Conservation (phyloP, 2,888 invertebrate genomes). For the Campoletis raptor region DNA sequence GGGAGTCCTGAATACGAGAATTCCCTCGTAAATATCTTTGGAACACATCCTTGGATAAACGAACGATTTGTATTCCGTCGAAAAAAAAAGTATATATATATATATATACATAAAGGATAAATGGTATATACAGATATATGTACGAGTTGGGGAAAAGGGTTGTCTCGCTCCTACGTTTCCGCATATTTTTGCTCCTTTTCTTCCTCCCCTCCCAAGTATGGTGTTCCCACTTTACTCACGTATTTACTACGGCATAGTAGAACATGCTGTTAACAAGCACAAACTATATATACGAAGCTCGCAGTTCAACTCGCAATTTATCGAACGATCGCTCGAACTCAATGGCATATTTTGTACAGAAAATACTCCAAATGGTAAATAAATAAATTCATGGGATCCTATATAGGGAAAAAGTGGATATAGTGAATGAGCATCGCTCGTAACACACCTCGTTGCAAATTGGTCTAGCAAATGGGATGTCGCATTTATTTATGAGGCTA, state of each 20-base stretch:
- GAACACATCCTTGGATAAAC: slow-evolving; percentile 62
- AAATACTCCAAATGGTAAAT: slow-evolving; percentile 56
- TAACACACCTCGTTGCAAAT: slow-evolving; percentile 62
- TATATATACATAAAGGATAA: slow-evolving; percentile 13
- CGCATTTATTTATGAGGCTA: neutral
- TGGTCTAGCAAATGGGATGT: slow-evolving; percentile 45
- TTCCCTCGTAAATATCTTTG: slow-evolving; percentile 63
- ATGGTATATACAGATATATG: neutral
- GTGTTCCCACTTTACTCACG: slow-evolving; percentile 49
- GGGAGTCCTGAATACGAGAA: slow-evolving; percentile 11
- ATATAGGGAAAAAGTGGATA: slow-evolving; percentile 15
- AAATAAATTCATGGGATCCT: slow-evolving; percentile 50
- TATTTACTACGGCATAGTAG: slow-evolving; percentile 54
- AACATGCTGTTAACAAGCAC: slow-evolving; percentile 68
- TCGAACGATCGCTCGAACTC: slow-evolving; percentile 63
- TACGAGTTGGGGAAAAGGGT: slow-evolving; percentile 39
- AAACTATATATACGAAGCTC: slow-evolving; percentile 39
- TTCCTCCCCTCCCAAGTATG: slow-evolving; percentile 13
- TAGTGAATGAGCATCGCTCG: slow-evolving; percentile 33
- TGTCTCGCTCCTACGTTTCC: slow-evolving; percentile 59
- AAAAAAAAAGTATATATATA: slow-evolving; percentile 42
- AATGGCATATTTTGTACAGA: slow-evolving; percentile 64
- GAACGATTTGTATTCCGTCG: slow-evolving; percentile 67
- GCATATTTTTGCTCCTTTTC: slow-evolving; percentile 61
- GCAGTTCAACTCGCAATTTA: slow-evolving; percentile 62